A percentile compares a stretch with the other conserved stretches of the same genome.
Conservation (phyloP, 23 tunicate genomes). For the Trididemnum miniatum region DNA sequence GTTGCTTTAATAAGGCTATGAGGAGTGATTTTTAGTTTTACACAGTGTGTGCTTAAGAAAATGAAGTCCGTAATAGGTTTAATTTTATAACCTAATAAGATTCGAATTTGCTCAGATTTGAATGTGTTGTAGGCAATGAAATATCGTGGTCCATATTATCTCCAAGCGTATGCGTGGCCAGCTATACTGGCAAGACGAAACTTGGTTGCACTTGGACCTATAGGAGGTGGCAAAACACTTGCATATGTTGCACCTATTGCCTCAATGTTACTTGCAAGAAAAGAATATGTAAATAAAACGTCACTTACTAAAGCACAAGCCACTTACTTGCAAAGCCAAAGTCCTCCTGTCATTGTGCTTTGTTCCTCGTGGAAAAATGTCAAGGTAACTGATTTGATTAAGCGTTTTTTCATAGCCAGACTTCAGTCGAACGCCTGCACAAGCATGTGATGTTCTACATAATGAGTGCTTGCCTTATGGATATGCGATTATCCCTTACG, state of each 20-base stretch:
- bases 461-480: too few relatives aligned
- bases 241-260: conserved; percentile 72
- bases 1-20: too few relatives aligned
- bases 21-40: too few relatives aligned
- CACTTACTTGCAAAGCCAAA: neutral
- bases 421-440: too few relatives aligned
- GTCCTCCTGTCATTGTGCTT: conserved; percentile 51
- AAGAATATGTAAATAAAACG: neutral
- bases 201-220: conserved; percentile 67
- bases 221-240: conserved; percentile 78
- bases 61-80: neutral
- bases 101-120: neutral
- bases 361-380: conserved; percentile 60
- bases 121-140: neutral
- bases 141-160: conserved; percentile 55
- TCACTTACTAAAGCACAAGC: neutral
- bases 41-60: neutral
- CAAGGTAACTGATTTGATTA: conserved; percentile 22
- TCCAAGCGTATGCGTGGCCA: conserved; percentile 80
- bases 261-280: conserved; percentile 24
- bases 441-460: too few relatives aligned
- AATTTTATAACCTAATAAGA: too few relatives aligned
- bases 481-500: too few relatives aligned
- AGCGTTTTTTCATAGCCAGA: too few relatives aligned
- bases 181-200: conserved; percentile 50